These are phyloP conservation scores for Gymnocypris eckloni DNA, from an alignment of 2,797 vertebrate genomes.

Conservation along the genomic window DNA sequence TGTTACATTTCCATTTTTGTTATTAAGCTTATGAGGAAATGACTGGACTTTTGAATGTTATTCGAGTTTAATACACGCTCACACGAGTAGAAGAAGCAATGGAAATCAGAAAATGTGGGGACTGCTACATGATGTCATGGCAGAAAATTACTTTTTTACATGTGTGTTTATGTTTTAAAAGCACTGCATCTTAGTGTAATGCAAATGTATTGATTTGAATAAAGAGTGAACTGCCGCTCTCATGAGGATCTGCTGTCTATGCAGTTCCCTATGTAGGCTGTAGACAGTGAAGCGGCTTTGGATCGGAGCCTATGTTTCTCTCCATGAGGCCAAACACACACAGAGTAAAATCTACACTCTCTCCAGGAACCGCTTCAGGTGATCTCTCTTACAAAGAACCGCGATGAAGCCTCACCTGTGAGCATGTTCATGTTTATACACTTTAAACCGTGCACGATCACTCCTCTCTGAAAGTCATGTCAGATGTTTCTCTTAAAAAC, in stretches of 20 bases:
- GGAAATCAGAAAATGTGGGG: no score
- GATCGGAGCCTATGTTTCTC: constrained; percentile 22
- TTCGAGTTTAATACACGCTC: no score
- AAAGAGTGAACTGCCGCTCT: not conserved
- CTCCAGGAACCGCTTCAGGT: constrained; percentile 54
- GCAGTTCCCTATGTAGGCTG: not conserved
- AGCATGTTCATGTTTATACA: not conserved
- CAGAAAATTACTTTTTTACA: no score
- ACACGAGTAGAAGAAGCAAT: no score
- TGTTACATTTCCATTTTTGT: no score
- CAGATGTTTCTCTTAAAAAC: no score
- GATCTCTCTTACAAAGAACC: constrained; percentile 33
- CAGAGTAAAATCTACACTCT: constrained; percentile 50
- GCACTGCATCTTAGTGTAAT: not conserved
- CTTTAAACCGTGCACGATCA: not conserved
- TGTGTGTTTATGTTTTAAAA: not conserved
- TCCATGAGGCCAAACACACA: constrained; percentile 40
- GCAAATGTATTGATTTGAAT: no score
- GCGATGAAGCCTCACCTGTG: not conserved
- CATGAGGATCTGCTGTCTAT: not conserved
- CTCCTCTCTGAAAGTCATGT: not conserved
- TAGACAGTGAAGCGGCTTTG: not conserved
- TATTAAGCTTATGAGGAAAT: no score
- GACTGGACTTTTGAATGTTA: no score
- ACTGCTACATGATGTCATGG: no score